Percentiles rank a stretch among this genome's conserved stretches.
These are phyloP conservation scores for Tiphia femorata DNA, from an alignment of 2,888 invertebrate genomes.

Conservation along the genomic window DNA sequence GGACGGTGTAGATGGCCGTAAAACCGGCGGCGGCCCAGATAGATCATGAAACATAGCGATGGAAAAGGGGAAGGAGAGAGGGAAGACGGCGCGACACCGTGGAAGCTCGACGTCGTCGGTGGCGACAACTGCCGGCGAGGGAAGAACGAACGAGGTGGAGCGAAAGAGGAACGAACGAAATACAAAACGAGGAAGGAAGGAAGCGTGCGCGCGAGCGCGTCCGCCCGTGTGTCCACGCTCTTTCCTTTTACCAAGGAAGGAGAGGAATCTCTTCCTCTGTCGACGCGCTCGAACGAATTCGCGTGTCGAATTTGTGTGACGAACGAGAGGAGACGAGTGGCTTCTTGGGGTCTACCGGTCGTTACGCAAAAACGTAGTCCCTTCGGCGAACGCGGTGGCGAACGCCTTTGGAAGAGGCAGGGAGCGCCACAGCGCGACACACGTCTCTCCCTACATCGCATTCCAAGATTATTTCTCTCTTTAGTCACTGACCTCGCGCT, in stretches of 20 bases:
- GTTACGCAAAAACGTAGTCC: no score
- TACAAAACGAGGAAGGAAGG: not conserved
- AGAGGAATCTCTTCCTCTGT: not conserved
- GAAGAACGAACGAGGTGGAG: not conserved
- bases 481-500: conserved; percentile 57
- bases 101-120: no score
- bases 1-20: no score
- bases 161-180: not conserved
- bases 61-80: no score
- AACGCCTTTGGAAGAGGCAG: conserved; percentile 19
- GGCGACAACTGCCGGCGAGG: not conserved
- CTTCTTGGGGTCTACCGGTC: no score
- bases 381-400: conserved; percentile 26
- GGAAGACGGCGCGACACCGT: no score
- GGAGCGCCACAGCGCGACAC: no score
- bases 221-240: not conserved
- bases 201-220: not conserved
- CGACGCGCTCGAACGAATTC: not conserved
- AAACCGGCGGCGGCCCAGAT: no score
- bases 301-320: no score
- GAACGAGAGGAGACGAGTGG: no score
- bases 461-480: conserved; percentile 51
- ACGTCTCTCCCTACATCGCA: conserved; percentile 37
- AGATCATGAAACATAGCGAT: no score
- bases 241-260: no score